phyloP scores from a whole-genome alignment of 2,797 vertebrate species.

The Argentina silus region DNA sequence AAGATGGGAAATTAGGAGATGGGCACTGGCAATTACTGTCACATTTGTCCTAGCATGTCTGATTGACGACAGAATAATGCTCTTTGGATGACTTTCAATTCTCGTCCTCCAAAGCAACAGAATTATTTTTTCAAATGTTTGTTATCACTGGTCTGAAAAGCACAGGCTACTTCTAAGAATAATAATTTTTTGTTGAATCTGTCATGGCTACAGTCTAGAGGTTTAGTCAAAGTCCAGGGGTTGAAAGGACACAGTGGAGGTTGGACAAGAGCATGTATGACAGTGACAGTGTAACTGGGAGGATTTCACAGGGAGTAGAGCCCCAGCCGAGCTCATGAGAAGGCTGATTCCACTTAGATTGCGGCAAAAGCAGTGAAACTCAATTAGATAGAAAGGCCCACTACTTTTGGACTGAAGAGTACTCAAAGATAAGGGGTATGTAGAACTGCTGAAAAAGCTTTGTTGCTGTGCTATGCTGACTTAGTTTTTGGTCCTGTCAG shows the following conservation, averaged over 20 bases:
- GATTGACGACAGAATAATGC: not conserved
- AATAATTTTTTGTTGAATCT: not conserved
- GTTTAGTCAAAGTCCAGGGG: too few species aligned
- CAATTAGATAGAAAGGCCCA: not conserved
- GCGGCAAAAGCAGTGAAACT: not conserved
- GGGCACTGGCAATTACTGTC: slow-evolving; percentile 28
- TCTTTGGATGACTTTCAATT: not conserved
- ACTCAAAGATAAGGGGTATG: too few species aligned
- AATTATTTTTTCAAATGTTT: not conserved
- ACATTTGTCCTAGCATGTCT: slow-evolving; percentile 15
- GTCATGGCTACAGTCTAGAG: not conserved
- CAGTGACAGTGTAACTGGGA: not conserved
- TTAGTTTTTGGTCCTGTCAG: not conserved
- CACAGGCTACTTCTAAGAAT: not conserved
- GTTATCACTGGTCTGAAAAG: not conserved
- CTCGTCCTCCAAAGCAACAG: not conserved
- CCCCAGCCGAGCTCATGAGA: not conserved
- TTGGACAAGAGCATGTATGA: too few species aligned
- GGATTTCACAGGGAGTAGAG: not conserved
- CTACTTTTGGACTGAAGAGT: not conserved
- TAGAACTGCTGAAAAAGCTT: slow-evolving; percentile 1
- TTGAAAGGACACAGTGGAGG: too few species aligned
- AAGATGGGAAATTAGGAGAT: slow-evolving; percentile 27
- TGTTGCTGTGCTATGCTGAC: not conserved
- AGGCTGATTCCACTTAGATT: not conserved